A percentile compares a stretch with the other conserved stretches of the same genome.
Conservation (phyloP, 2,797 vertebrate genomes). For the Esox lucius region DNA sequence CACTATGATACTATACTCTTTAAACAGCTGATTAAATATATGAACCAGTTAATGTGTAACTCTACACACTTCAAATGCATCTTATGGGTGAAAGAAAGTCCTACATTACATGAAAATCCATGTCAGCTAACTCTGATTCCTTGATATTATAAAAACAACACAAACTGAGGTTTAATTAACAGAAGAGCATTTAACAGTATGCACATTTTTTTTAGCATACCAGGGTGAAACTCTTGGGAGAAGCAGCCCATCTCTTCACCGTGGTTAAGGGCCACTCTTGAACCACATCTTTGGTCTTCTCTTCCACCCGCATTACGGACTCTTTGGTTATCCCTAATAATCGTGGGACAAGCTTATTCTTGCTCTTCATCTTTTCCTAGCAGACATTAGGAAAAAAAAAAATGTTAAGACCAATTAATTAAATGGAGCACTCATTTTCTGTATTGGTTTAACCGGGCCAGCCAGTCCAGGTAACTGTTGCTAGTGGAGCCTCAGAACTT, state of each 20-base stretch:
- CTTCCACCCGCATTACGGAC: constrained; percentile 97
- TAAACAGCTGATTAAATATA: constrained; percentile 52
- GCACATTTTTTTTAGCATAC: constrained; percentile 66
- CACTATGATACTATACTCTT: constrained; percentile 25
- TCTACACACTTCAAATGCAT: constrained; percentile 48
- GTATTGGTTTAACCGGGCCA: constrained; percentile 59
- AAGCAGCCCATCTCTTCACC: constrained; percentile 98
- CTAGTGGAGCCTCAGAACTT: constrained; percentile 26
- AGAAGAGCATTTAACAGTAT: neutral
- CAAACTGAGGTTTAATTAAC: too few relatives aligned
- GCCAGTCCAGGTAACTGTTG: constrained; percentile 36
- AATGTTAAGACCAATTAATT: constrained; percentile 62
- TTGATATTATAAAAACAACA: neutral
- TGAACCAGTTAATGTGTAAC: constrained; percentile 31
- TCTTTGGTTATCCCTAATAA: constrained; percentile 97
- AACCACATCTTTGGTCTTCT: constrained; percentile 96
- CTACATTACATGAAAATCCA: constrained; percentile 49
- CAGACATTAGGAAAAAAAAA: constrained; percentile 37
- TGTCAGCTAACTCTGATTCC: constrained; percentile 17
- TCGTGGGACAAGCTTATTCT: constrained; percentile 96
- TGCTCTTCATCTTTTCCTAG: constrained; percentile 99
- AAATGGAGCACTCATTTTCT: constrained; percentile 35
- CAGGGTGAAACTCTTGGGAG: constrained; percentile 98
- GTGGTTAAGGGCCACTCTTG: constrained; percentile 98
- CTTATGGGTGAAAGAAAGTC: constrained; percentile 21